Conservation (phyloP, 2,888 invertebrate genomes). For the Dasysyrphus tricinctus region DNA sequence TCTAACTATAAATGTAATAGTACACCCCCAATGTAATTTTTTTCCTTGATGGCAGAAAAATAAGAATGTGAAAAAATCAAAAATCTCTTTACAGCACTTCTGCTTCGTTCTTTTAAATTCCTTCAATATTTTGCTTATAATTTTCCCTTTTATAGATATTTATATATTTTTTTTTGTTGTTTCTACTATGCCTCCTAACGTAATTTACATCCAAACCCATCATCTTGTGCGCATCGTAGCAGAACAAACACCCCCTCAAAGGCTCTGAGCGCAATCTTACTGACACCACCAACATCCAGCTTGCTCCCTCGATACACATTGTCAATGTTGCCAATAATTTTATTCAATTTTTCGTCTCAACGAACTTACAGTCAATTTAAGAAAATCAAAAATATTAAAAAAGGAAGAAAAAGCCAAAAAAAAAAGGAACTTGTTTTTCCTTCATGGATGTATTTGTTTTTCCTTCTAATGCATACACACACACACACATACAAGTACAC, state of each 20-base stretch:
- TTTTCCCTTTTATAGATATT: slow-evolving; percentile 46
- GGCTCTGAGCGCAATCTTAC: slow-evolving; percentile 5
- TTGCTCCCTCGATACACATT: slow-evolving; percentile 49
- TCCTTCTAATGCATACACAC: slow-evolving; percentile 13
- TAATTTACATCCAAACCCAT: slow-evolving; percentile 56
- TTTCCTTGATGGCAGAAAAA: too few relatives aligned
- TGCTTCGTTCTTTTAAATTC: slow-evolving; percentile 29
- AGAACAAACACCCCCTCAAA: slow-evolving; percentile 26
- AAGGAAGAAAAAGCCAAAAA: background rate
- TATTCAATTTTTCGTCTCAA: slow-evolving; percentile 74
- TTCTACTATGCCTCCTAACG: slow-evolving; percentile 36
- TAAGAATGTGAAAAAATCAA: too few relatives aligned
- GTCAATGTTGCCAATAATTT: slow-evolving; percentile 76
- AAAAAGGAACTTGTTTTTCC: slow-evolving; percentile 60
- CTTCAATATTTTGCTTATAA: slow-evolving; percentile 71
- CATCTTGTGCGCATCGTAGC: slow-evolving; percentile 25
- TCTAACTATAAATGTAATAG: too few relatives aligned
- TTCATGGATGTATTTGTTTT: slow-evolving; percentile 65
- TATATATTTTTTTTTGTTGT: slow-evolving; percentile 45
- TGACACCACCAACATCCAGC: slow-evolving; percentile 13
- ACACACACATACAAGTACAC: slow-evolving; percentile 21
- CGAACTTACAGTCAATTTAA: slow-evolving; percentile 73
- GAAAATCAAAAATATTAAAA: slow-evolving; percentile 21
- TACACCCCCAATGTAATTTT: too few relatives aligned
- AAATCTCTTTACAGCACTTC: background rate